Evolutionary conservation across 1,140 invertebrate genomes (phyloP).

Genomic region (Pseudomyrmex dendroicus): DNA sequence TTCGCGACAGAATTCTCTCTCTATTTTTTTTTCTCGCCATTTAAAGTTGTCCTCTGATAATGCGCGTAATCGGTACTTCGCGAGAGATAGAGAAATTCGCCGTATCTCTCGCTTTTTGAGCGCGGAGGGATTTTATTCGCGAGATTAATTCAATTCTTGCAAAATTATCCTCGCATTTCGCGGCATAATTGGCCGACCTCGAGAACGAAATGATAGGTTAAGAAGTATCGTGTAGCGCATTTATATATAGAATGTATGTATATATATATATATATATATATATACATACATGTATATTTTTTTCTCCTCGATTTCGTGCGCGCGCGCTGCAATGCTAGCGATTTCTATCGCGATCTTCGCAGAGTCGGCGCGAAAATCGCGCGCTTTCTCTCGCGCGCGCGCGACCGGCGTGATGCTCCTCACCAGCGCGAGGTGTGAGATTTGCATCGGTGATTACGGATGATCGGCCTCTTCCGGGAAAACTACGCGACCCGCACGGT

Average conservation of each 20-base stretch:
- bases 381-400: conserved; percentile 67
- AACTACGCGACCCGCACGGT: conserved; percentile 40
- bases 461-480: conserved; percentile 75
- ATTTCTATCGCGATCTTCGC: conserved; percentile 64
- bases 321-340: conserved; percentile 34
- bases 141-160: conserved; percentile 24
- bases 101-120: neutral
- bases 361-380: conserved; percentile 67
- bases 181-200: conserved; percentile 23
- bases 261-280: too few species aligned
- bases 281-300: too few species aligned
- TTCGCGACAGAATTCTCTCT: too few species aligned
- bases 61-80: too few species aligned
- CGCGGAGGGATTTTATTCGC: neutral
- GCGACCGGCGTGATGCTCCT: conserved; percentile 49
- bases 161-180: conserved; percentile 26
- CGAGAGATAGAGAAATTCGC: neutral
- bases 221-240: conserved; percentile 21
- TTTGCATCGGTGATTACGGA: conserved; percentile 76
- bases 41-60: too few species aligned
- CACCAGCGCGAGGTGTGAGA: conserved; percentile 68
- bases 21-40: too few species aligned
- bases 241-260: conserved; percentile 29
- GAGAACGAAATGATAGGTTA: conserved; percentile 32
- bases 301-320: conserved; percentile 53